A percentile compares a stretch with the other conserved stretches of the same genome.
These are phyloP conservation scores for Panurus biarmicus DNA, from an alignment of 2,113 vertebrate species.

Conservation along the genomic window DNA sequence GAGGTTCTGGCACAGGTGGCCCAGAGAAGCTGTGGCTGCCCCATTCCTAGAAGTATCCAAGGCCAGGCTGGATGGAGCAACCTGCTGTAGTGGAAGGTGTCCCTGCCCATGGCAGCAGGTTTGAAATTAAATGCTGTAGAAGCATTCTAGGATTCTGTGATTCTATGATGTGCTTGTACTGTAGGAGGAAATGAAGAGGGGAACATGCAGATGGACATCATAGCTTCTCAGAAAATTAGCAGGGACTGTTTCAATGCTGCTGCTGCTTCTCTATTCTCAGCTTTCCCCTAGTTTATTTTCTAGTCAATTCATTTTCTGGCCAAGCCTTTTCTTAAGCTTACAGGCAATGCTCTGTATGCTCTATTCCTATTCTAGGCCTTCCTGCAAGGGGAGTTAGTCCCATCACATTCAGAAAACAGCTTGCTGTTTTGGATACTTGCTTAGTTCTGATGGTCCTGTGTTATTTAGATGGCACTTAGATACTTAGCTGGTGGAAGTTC, in stretches of 20 bases:
- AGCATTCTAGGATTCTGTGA: not conserved
- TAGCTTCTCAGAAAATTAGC: not conserved
- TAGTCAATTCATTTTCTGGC: not conserved
- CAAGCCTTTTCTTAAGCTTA: not conserved
- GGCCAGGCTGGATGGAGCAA: not conserved
- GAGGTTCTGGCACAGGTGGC: not conserved
- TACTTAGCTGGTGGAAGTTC: not conserved
- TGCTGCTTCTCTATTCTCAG: not conserved
- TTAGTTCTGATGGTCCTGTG: not conserved
- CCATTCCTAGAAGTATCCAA: not conserved
- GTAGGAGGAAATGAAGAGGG: not conserved
- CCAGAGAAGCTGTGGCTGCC: not conserved
- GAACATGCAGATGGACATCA: accelerated
- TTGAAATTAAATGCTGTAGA: not conserved
- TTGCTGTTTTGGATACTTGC: not conserved
- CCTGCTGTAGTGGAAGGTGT: not conserved
- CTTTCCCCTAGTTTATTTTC: not conserved
- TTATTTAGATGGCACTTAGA: not conserved
- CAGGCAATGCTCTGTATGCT: accelerated
- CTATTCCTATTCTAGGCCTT: not conserved
- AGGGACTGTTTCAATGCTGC: not conserved
- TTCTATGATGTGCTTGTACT: not conserved
- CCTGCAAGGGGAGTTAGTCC: not conserved
- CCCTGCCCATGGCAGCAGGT: not conserved
- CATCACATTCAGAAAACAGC: not conserved